A percentile compares a stretch with the other conserved stretches of the same genome.
Evolutionary conservation across 2,888 invertebrate species (phyloP).

Genomic region (Ecliptopera silaceata): DNA sequence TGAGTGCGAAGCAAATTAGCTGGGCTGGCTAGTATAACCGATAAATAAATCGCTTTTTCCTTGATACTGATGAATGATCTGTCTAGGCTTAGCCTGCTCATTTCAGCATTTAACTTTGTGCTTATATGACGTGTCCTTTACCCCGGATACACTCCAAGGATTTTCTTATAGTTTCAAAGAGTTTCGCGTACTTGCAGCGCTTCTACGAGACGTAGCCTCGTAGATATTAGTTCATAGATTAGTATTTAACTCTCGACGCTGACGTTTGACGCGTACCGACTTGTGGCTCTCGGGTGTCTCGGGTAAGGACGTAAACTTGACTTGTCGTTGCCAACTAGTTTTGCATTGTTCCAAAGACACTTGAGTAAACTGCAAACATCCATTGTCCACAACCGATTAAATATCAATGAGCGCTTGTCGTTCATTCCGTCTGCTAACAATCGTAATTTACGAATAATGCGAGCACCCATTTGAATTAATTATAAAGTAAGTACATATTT

Average conservation of each 20-base stretch:
- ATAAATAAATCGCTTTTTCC: neutral
- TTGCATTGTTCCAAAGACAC: constrained; percentile 56
- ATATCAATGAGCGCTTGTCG: constrained; percentile 41
- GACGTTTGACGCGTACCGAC: too few species aligned
- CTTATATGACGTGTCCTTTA: constrained; percentile 2
- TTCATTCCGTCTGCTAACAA: constrained; percentile 41
- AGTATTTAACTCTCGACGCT: too few species aligned
- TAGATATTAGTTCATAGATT: too few species aligned
- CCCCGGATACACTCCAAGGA: too few species aligned
- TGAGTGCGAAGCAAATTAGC: neutral
- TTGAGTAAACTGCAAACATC: constrained; percentile 62
- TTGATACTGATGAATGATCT: neutral
- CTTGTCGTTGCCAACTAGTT: constrained; percentile 24
- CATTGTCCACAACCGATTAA: constrained; percentile 55
- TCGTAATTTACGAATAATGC: constrained; percentile 4
- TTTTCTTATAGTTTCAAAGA: too few species aligned
- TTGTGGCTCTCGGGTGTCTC: too few species aligned
- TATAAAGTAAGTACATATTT: too few species aligned
- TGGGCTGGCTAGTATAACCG: neutral
- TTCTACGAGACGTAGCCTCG: too few species aligned
- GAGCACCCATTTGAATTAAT: neutral
- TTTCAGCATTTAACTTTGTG: constrained; percentile 4
- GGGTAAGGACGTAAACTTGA: neutral
- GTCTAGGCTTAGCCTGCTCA: too few species aligned
- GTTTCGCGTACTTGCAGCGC: too few species aligned